These are phyloP conservation scores for Enoplosus armatus DNA, from an alignment of 2,797 vertebrate genomes.

Conservation along the genomic window DNA sequence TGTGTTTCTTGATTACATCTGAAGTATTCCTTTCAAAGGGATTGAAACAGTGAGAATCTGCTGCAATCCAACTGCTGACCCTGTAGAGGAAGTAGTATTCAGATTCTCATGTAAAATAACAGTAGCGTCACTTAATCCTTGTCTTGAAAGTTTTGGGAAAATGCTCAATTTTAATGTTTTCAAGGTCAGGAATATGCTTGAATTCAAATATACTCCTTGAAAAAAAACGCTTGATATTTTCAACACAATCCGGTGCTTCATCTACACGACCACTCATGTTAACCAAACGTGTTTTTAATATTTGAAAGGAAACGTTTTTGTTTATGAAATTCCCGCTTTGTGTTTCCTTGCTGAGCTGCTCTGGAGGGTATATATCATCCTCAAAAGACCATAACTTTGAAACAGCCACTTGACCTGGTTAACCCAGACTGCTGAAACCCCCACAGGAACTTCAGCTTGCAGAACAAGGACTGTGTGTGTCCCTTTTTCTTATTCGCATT, in stretches of 20 bases:
- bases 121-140: no score
- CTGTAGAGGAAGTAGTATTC: neutral
- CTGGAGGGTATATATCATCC: neutral
- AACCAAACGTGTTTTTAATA: no score
- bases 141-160: no score
- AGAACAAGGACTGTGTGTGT: neutral
- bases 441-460: neutral
- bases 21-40: neutral
- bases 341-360: neutral
- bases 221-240: no score
- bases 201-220: no score
- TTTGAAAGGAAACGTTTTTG: no score
- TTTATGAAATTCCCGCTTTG: neutral
- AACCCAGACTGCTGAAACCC: neutral
- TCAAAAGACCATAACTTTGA: neutral
- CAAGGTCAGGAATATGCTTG: no score
- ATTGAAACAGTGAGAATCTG: neutral
- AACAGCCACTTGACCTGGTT: neutral
- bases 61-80: neutral
- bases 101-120: neutral
- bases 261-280: no score
- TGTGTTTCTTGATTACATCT: neutral
- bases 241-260: no score
- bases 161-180: no score
- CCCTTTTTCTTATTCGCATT: no score